phyloP scores from a whole-genome alignment of 2,113 vertebrate genomes.

The Apteryx mantelli region DNA sequence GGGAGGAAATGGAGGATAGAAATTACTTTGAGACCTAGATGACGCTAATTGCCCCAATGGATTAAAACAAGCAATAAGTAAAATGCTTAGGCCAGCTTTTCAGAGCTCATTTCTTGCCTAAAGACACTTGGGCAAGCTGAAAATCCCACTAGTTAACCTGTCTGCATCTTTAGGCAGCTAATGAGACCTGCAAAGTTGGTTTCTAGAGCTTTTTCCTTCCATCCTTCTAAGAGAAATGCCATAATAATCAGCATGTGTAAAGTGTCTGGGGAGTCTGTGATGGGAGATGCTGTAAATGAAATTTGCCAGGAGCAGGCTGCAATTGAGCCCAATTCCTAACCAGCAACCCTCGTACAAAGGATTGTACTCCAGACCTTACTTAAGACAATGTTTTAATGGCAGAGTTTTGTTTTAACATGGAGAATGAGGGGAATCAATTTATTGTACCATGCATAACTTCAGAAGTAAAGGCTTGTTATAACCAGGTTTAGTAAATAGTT shows the following conservation, averaged over 20 bases:
- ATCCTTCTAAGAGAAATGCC: not conserved
- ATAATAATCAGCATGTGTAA: accelerated
- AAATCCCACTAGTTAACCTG: not conserved
- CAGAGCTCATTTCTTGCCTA: not conserved
- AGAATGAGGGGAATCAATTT: not conserved
- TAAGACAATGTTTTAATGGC: not conserved
- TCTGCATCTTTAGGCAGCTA: not conserved
- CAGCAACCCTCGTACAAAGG: not conserved
- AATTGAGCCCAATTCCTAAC: not conserved
- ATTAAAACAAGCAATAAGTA: not conserved
- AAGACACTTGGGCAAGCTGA: not conserved
- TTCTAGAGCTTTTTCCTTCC: not conserved
- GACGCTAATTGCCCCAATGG: not conserved
- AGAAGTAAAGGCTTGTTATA: not conserved
- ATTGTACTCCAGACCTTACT: not conserved
- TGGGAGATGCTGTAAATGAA: not conserved
- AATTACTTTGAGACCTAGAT: not conserved
- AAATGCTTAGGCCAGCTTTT: not conserved
- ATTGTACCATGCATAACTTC: not conserved
- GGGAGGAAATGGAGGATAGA: not conserved
- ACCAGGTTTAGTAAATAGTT: not conserved
- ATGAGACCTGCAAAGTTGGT: not conserved
- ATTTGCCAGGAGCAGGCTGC: not conserved
- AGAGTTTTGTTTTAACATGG: not conserved
- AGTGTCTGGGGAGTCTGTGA: not conserved